Evolutionary conservation across 2,113 vertebrate species (phyloP).

Genomic region (Gopherus flavomarginatus): DNA sequence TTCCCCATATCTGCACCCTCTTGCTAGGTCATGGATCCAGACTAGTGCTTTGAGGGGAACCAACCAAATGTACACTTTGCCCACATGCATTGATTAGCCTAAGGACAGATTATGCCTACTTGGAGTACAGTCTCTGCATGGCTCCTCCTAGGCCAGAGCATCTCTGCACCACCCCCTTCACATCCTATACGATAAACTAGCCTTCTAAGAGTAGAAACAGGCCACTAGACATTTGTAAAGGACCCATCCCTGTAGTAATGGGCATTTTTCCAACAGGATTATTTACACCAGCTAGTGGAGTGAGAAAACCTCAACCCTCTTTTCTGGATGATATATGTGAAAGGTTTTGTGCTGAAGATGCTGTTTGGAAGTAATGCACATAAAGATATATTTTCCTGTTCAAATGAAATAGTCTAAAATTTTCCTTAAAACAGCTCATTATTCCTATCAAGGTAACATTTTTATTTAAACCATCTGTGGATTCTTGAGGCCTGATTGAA

Average conservation of each 20-base stretch:
- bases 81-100: not conserved
- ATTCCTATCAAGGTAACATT: slow-evolving; percentile 77
- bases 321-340: not conserved
- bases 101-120: not conserved
- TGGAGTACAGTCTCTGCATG: not conserved
- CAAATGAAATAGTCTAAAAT: slow-evolving; percentile 59
- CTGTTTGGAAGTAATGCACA: not conserved
- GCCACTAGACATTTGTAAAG: not conserved
- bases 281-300: not conserved
- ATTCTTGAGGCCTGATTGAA: slow-evolving; percentile 76
- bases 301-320: not conserved
- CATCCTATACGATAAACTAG: accelerated
- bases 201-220: not conserved
- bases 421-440: slow-evolving; percentile 72
- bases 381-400: slow-evolving; percentile 56
- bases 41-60: not conserved
- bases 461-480: slow-evolving; percentile 82
- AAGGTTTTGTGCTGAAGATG: slow-evolving; percentile 11
- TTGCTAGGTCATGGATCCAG: not conserved
- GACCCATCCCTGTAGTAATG: not conserved
- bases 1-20: not conserved
- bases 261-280: not conserved
- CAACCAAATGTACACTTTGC: not conserved
- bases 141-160: accelerated
- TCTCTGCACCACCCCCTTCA: not conserved